Base-by-base conservation (phyloP, 2,797 vertebrate genomes). In the Chrosomus eos region DNA sequence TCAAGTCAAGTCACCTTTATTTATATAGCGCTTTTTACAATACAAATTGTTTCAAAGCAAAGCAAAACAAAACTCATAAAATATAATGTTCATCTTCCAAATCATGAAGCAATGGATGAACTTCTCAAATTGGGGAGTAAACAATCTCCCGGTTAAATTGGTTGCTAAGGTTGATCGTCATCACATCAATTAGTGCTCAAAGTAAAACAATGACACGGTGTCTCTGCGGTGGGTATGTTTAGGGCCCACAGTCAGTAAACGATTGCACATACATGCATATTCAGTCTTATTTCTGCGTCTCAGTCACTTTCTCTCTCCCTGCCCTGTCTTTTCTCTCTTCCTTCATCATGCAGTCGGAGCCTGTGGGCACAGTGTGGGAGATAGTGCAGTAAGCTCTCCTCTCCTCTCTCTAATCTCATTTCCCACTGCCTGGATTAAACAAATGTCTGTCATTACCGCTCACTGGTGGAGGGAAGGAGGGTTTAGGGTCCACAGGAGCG, bases 371-470 rank as follows among this genome's bases (percentile, higher is more conserved):
- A 85, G 83, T 80, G 83, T 85, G 83, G 83, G 83, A 85, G 83
- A 85, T 85, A 85, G 83, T 70, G 77, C 83, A 80, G 83, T 85
- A 85, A 85, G 83, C 83, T 85, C 83, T 80, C 83, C 73, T 80
- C 76, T 68, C 82, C 62, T 84, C 74, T 66, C 90, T 89, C 89
- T 92, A 91, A 93, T 93, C 89, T 90, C 77, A 87, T 93, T 92
- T 90, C 88, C 89, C 88, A 84, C 87, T 87, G 89, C 88, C 88
- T 81, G 90, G 90, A 92, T 92, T 89, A 92, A 92, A 91, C 92
- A 92, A 92, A 91, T 89, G 91, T 88, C 86, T 89, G 90, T 90
- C 91, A 92, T 93, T 91, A 93, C 89, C 88, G 86, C 68, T 87
- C 78, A 87, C 90, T 91, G 91, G 91, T 90, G 87, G 84, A 92